These are phyloP conservation scores for Machaerirhynchus nigripectus DNA, from an alignment of 2,113 vertebrate genomes.

Conservation along the genomic window DNA sequence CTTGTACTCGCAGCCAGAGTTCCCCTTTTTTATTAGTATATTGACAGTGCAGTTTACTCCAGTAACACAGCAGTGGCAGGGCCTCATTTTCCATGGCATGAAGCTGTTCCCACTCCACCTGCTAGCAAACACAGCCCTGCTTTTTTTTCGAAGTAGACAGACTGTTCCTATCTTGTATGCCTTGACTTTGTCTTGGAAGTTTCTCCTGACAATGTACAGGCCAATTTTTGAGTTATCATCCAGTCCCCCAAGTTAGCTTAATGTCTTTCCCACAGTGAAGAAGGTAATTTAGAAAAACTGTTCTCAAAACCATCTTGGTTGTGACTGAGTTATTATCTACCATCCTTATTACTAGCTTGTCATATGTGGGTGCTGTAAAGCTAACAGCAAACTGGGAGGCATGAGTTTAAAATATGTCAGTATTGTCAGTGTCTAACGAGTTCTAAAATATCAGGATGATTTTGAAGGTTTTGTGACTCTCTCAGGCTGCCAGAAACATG, in stretches of 20 bases:
- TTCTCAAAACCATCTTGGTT: neutral
- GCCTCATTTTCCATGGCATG: neutral
- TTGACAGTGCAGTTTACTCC: neutral
- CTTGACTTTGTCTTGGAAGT: neutral
- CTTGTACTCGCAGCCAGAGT: neutral
- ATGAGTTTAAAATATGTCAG: neutral
- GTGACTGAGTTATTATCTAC: neutral
- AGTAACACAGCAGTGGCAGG: neutral
- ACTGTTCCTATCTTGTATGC: neutral
- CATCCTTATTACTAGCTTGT: neutral
- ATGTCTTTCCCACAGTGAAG: neutral
- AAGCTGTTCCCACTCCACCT: conserved; percentile 6
- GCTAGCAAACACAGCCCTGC: neutral
- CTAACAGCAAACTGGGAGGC: neutral
- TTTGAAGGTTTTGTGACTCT: neutral
- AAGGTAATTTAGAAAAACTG: conserved; percentile 1
- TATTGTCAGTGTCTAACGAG: neutral
- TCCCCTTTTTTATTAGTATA: neutral
- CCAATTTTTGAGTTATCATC: neutral
- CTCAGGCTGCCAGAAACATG: neutral
- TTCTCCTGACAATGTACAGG: neutral
- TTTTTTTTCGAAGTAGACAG: neutral
- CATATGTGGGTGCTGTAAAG: neutral
- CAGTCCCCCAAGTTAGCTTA: neutral
- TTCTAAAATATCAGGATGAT: neutral